A percentile compares a stretch with the other conserved stretches of the same genome.
These are phyloP conservation scores for Tauraco erythrolophus DNA, from an alignment of 2,113 vertebrate species.

Conservation along the genomic window DNA sequence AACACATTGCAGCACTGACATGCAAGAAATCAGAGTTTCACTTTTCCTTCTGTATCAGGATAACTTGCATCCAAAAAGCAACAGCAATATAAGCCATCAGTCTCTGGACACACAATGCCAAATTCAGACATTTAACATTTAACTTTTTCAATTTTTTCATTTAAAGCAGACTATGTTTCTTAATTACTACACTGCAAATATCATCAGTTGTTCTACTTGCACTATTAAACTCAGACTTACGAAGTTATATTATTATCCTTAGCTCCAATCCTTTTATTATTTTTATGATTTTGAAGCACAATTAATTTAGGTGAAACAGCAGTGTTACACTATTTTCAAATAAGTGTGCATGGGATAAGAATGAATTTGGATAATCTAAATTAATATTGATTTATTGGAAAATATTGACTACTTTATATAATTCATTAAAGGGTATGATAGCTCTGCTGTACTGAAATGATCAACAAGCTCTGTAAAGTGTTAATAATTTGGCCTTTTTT, in stretches of 20 bases:
- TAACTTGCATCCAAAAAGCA: not conserved
- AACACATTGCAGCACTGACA: not conserved
- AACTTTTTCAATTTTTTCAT: no score
- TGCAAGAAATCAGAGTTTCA: not conserved
- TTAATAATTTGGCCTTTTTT: slow-evolving; percentile 5
- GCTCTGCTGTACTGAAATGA: not conserved
- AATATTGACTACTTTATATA: not conserved
- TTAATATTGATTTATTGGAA: not conserved
- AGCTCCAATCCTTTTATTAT: not conserved
- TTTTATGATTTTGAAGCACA: not conserved
- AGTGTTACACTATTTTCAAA: not conserved
- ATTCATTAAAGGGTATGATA: not conserved
- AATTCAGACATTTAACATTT: not conserved
- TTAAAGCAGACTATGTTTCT: not conserved
- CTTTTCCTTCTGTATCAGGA: not conserved
- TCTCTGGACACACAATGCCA: not conserved
- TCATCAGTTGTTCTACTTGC: not conserved
- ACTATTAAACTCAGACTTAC: not conserved
- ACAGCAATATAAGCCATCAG: not conserved
- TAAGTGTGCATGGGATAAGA: not conserved
- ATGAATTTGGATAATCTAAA: not conserved
- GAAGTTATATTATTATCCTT: not conserved
- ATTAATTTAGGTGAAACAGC: not conserved
- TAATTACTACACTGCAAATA: not conserved
- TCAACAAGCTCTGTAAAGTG: not conserved